phyloP scores from a whole-genome alignment of 2,797 vertebrate species.

The Vultur gryphus region DNA sequence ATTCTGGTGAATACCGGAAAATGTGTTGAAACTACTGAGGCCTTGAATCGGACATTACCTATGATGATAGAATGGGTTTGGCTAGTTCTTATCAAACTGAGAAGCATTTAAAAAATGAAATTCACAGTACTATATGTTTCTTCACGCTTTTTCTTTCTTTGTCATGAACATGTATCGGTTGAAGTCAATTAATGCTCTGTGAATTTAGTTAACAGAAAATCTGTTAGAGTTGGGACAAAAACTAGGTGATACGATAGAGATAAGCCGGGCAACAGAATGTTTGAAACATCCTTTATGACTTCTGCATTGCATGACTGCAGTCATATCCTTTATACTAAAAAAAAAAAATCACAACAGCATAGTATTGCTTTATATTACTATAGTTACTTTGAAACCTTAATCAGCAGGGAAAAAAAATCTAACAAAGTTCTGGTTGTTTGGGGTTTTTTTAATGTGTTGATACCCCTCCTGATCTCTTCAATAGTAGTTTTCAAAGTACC shows the following conservation, averaged over 20 bases:
- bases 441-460: neutral
- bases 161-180: neutral
- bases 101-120: neutral
- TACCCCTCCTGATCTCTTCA: neutral
- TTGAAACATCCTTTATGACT: neutral
- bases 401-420: neutral
- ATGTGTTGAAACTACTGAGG: neutral
- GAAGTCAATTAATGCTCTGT: constrained; percentile 1
- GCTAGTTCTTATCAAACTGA: neutral
- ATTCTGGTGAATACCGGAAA: neutral
- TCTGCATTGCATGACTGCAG: neutral
- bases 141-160: neutral
- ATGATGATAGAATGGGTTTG: neutral
- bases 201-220: neutral
- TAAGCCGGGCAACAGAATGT: neutral
- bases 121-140: neutral
- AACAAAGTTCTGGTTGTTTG: neutral
- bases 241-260: neutral
- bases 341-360: neutral
- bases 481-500: neutral
- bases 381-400: neutral
- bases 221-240: neutral
- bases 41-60: neutral
- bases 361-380: neutral
- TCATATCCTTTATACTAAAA: neutral